A percentile compares a stretch with the other conserved stretches of the same genome.
Conservation (phyloP, 2,113 vertebrate genomes). For the Azemiops feae region DNA sequence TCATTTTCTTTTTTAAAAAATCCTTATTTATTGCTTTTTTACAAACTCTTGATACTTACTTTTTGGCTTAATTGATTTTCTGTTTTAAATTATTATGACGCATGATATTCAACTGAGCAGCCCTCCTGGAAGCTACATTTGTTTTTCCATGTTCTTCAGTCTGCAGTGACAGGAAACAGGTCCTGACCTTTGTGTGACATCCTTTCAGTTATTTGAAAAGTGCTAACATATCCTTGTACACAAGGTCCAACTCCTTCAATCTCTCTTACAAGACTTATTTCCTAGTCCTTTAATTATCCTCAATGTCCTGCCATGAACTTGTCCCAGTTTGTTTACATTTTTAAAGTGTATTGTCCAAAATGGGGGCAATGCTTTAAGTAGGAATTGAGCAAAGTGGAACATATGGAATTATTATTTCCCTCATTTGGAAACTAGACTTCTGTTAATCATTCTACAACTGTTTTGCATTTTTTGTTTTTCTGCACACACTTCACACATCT, state of each 20-base stretch:
- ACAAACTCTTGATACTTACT: not conserved
- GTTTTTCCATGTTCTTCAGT: not conserved
- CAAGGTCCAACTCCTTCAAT: not conserved
- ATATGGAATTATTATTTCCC: not conserved
- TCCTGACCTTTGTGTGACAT: not conserved
- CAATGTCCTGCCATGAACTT: not conserved
- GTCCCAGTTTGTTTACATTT: not conserved
- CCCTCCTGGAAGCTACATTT: not conserved
- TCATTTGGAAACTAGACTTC: not conserved
- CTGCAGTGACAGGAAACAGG: not conserved
- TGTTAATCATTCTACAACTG: not conserved
- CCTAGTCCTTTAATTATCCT: not conserved
- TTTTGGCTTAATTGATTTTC: not conserved
- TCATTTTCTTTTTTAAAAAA: not conserved
- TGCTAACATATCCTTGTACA: not conserved
- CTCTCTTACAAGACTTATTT: not conserved
- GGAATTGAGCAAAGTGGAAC: not conserved
- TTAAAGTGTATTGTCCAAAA: not conserved
- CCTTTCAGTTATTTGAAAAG: not conserved
- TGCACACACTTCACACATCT: not conserved
- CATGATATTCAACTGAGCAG: not conserved
- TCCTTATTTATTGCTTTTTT: not conserved
- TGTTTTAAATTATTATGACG: not conserved
- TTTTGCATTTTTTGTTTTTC: not conserved
- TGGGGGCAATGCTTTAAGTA: not conserved